Evolutionary conservation across 2,888 invertebrate species (phyloP), one percentile per base, ranked within the genome.

Genomic region (Nemotelus pantherinus): DNA sequence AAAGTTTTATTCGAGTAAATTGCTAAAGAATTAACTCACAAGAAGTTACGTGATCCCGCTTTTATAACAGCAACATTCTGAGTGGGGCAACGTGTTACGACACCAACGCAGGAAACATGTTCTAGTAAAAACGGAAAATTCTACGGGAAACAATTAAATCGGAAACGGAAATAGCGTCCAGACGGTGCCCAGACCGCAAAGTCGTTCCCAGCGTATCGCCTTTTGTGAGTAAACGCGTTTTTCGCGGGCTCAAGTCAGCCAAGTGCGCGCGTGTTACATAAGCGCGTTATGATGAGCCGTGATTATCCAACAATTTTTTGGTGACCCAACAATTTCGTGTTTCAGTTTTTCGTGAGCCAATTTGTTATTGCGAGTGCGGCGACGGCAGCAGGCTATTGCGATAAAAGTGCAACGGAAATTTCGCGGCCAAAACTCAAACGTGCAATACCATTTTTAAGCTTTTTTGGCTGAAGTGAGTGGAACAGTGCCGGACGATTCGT

Each of bases 261-360:
- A 77, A 67, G 41, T 77, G 70, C 80, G 82, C 81, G 81, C 80
- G 79, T 81, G 80, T 82, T 82, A 82, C 81, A 82, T 82, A 82
- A 82, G 82, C 80, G 79, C 80, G 82, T 82, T 82, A 82, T 81
- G 82, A 78, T 80, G 79, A 78, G 70, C 70, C 75, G 79, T 79
- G 76, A 77, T 80, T 80, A 80, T 80, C 72, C 72, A 80, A 80
- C 78, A 80, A 65, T 76, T 80, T 44, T 72, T 74, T 74, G 74
- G 74, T 74, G 74, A 74, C 74, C 74, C 74, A 74, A 74, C 74
- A 63, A 48, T 63, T 63, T 60, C 48, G 65, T 65, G 65, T 65
- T 44, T 44, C 65, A 41, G 70, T 50, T 71, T 74, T 74, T 50
- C 74, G 39, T 60, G 74, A 60, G 74, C 74, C 63, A 74, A 63